Evolutionary conservation across 2,113 vertebrate genomes (phyloP), one percentile per base, ranked within the genome.

Genomic region (Scytalopus superciliaris): DNA sequence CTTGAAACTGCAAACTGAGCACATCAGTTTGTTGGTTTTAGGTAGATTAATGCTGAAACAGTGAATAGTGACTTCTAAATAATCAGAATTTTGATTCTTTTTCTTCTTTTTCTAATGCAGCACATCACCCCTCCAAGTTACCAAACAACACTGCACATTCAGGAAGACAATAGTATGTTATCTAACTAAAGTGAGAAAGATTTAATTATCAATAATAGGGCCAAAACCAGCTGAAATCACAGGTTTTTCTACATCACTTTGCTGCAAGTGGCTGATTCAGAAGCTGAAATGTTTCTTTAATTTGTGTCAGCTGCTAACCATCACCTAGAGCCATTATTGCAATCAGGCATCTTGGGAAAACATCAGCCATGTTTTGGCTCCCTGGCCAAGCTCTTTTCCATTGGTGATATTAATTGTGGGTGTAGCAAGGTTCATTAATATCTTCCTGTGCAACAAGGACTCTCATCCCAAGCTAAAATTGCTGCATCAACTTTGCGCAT

Each of bases 311-410:
- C 72, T 93, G 79, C 56, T 88, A 63, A 69, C 25, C 16, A 5
- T 92, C 75, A 77, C 80, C 79, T 92, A 86, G 39, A 93, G n/a
- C 63, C 76, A 83, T 92, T 93, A 90, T 10, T 76, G 85, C 79
- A 96, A 95, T 95, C 94, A 92, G 75, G 52, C 45, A 63, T 84
- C 92, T 93, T 9, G 0, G 40, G 75, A 50, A 76, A 66, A 73
- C 1, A 6, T 69, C 3, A 50, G 15, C 76, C 55, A 81, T 50
- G 59, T 72, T 92, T 81, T 83, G 83, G 59, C 79, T 94, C 50
- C 50, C 57, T 28, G 90, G 62, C 30, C 44, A 89, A 76, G 49
- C 3, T 64, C 74, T 90, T 93, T 90, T 37, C 67, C 78, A 69
- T 68, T 59, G 85, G 74, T 85, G 74, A 94, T 45, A 87, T 62